These are phyloP conservation scores for Neotoxoptera formosana DNA, from an alignment of 1,140 invertebrate species.

Conservation along the genomic window DNA sequence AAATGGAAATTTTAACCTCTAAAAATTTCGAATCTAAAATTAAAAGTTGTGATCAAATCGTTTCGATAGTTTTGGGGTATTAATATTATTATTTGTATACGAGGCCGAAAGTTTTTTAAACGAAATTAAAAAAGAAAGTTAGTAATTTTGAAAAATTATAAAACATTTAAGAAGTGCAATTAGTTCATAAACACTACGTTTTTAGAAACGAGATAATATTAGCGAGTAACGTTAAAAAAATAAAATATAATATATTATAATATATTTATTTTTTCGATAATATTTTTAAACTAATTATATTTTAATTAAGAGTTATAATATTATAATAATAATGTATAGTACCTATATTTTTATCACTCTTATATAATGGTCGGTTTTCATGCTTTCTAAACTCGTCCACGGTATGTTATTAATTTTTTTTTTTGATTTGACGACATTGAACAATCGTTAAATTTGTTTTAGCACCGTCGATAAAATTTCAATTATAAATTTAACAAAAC, in stretches of 20 bases:
- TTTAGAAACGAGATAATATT: neutral
- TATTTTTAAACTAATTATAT: neutral
- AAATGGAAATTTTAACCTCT: constrained; percentile 27
- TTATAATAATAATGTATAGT: too few species aligned
- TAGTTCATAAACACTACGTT: neutral
- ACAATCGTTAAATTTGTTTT: neutral
- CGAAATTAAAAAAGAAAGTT: neutral
- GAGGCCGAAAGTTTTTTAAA: neutral
- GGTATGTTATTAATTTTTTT: neutral
- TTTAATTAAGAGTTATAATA: neutral
- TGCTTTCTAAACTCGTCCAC: neutral
- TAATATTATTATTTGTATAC: neutral
- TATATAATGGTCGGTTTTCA: neutral
- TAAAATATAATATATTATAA: neutral
- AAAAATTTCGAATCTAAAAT: constrained; percentile 33
- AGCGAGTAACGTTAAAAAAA: neutral
- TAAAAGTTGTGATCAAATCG: neutral
- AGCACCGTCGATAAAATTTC: neutral
- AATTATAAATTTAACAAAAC: constrained; percentile 33
- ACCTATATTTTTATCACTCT: neutral
- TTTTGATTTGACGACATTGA: neutral
- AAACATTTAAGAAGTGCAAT: neutral
- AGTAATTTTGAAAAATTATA: neutral
- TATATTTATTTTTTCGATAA: neutral
- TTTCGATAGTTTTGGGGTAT: neutral